Conservation (phyloP, 2,797 vertebrate genomes). For the Eurystomus glaucurus region DNA sequence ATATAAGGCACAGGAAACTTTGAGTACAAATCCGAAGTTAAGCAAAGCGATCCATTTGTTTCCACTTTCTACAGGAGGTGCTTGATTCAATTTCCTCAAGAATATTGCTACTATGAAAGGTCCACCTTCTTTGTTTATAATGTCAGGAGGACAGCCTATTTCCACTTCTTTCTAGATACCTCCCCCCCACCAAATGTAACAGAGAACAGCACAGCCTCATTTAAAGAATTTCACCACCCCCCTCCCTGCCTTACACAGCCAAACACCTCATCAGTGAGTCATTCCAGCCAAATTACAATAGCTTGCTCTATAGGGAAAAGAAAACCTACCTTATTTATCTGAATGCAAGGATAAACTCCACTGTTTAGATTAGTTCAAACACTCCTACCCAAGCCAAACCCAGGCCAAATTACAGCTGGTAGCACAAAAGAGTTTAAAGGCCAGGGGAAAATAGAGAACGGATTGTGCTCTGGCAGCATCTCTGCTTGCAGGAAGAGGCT, state of each 20-base stretch:
- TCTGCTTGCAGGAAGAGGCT: not conserved
- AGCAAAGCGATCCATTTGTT: not conserved
- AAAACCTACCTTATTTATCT: not conserved
- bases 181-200: not conserved
- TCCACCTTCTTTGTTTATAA: not conserved
- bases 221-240: not conserved
- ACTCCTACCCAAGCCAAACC: not conserved
- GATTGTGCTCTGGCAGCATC: not conserved
- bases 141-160: not conserved
- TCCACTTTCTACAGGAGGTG: not conserved
- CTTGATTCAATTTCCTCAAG: not conserved
- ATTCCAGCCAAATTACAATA: not conserved
- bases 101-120: not conserved
- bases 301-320: not conserved
- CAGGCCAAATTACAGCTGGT: not conserved
- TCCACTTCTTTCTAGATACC: not conserved
- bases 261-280: not conserved
- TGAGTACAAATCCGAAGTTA: not conserved
- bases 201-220: not conserved
- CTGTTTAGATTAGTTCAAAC: not conserved
- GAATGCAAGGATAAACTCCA: not conserved
- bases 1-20: not conserved
- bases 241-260: not conserved
- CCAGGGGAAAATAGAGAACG: fast-evolving
- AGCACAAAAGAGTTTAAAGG: not conserved